phyloP scores from a whole-genome alignment of 2,888 invertebrate species.

The Rugalucina vietnamica region DNA sequence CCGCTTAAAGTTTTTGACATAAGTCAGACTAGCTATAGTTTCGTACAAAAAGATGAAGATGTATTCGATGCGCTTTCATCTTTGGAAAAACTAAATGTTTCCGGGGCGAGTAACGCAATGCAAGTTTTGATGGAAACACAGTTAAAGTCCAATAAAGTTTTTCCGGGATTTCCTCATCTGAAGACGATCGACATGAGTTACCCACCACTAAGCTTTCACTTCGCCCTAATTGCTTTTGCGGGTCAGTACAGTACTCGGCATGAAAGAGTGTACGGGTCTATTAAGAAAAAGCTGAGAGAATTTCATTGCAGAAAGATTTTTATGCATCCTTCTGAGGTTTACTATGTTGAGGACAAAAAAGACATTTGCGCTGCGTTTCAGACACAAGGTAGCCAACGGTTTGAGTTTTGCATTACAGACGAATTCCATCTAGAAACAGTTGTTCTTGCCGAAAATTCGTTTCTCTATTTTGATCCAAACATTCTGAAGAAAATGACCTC shows the following conservation, averaged over 20 bases:
- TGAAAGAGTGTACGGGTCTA: too few relatives aligned
- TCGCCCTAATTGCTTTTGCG: background rate
- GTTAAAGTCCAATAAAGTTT: too few relatives aligned
- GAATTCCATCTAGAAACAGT: background rate
- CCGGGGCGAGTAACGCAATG: background rate
- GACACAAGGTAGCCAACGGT: too few relatives aligned
- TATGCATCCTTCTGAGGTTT: background rate
- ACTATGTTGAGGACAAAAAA: background rate
- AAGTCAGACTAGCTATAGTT: too few relatives aligned
- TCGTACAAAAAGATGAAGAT: too few relatives aligned
- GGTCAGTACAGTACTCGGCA: background rate
- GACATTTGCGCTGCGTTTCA: background rate
- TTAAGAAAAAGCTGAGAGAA: background rate
- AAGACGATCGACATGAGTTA: background rate
- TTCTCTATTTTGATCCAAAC: background rate
- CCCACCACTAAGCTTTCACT: too few relatives aligned
- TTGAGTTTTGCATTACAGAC: background rate
- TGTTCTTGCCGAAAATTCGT: background rate
- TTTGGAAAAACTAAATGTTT: background rate
- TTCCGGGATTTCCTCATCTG: background rate
- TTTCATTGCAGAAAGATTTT: background rate
- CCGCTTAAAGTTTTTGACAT: background rate
- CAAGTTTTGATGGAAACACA: background rate
- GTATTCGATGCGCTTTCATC: background rate
- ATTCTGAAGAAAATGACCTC: background rate